A percentile compares a stretch with the other conserved stretches of the same genome.
phyloP scores from a whole-genome alignment of 2,888 invertebrate species.

The Aspidiotus rigidus region DNA sequence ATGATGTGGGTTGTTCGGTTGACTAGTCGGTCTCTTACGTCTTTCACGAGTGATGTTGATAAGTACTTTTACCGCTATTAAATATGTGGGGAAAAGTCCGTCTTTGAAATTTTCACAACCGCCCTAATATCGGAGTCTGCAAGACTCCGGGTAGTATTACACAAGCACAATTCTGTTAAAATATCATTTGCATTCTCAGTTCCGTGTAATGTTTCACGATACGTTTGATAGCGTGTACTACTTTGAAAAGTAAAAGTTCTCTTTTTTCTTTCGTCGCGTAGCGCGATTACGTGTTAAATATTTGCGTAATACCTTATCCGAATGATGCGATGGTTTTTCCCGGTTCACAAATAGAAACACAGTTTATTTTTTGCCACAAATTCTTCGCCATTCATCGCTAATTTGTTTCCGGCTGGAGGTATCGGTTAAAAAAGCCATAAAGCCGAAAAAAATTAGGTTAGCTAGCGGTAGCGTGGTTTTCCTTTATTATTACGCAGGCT shows the following conservation, averaged over 20 bases:
- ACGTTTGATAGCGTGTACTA: constrained; percentile 26
- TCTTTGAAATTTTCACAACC: too few relatives aligned
- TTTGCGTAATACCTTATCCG: constrained; percentile 28
- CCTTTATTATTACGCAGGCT: too few relatives aligned
- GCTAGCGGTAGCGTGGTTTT: neutral
- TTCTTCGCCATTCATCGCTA: neutral
- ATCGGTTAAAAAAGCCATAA: neutral
- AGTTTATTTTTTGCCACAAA: constrained; percentile 1
- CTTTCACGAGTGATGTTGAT: too few relatives aligned
- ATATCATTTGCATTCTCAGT: constrained; percentile 19
- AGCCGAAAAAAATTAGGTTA: constrained; percentile 1
- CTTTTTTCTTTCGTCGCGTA: neutral
- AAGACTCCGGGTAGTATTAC: too few relatives aligned
- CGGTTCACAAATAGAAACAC: constrained; percentile 17
- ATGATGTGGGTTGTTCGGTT: too few relatives aligned
- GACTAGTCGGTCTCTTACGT: too few relatives aligned
- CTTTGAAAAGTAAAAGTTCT: constrained; percentile 30
- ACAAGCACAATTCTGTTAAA: neutral
- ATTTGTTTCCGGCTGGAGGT: neutral
- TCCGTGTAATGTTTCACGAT: constrained; percentile 20
- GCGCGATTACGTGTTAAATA: constrained; percentile 14
- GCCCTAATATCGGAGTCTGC: too few relatives aligned
- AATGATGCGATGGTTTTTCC: constrained; percentile 18
- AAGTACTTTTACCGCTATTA: too few relatives aligned
- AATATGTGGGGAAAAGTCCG: too few relatives aligned